Conservation (phyloP, 2,888 invertebrate genomes). For the Chrysomela aeneicollis region DNA sequence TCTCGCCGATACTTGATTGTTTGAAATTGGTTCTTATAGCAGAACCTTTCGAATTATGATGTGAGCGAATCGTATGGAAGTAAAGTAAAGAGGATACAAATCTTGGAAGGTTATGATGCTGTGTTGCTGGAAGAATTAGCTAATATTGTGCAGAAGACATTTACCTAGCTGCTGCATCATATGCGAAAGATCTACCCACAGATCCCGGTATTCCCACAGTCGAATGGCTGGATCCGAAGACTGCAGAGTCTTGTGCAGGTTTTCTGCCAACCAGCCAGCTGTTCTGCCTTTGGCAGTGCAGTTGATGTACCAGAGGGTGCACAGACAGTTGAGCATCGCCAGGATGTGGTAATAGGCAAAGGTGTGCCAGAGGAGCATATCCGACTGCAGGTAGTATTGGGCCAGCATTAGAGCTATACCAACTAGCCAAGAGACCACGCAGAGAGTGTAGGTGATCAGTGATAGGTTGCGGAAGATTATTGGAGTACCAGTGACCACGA, state of each 20-base stretch:
- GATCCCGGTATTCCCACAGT: conserved; percentile 72
- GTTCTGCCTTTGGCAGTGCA: conserved; percentile 59
- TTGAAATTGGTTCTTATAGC: too few species aligned
- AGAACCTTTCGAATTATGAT: too few species aligned
- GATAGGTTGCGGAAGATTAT: conserved; percentile 73
- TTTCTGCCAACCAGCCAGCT: conserved; percentile 70
- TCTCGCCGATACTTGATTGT: too few species aligned
- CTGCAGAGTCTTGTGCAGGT: conserved; percentile 70
- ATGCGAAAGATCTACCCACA: conserved; percentile 73
- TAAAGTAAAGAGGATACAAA: too few species aligned
- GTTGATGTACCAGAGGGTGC: conserved; percentile 70
- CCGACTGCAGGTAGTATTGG: conserved; percentile 75
- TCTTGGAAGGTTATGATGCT: too few species aligned
- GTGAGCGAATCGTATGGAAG: too few species aligned
- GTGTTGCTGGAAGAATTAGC: too few species aligned
- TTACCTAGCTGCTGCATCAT: conserved; percentile 81
- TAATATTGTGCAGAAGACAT: too few species aligned
- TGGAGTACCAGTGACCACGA: conserved; percentile 69
- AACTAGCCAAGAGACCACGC: conserved; percentile 72
- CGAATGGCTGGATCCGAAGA: conserved; percentile 71
- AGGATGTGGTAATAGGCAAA: conserved; percentile 78
- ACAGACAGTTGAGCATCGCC: conserved; percentile 77
- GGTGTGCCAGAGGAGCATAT: conserved; percentile 76
- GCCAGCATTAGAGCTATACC: conserved; percentile 73
- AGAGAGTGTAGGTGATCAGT: conserved; percentile 70